Percentiles rank a stretch among this genome's conserved stretches.
phyloP scores from a whole-genome alignment of 2,888 invertebrate genomes.

The Piscicola geometra region DNA sequence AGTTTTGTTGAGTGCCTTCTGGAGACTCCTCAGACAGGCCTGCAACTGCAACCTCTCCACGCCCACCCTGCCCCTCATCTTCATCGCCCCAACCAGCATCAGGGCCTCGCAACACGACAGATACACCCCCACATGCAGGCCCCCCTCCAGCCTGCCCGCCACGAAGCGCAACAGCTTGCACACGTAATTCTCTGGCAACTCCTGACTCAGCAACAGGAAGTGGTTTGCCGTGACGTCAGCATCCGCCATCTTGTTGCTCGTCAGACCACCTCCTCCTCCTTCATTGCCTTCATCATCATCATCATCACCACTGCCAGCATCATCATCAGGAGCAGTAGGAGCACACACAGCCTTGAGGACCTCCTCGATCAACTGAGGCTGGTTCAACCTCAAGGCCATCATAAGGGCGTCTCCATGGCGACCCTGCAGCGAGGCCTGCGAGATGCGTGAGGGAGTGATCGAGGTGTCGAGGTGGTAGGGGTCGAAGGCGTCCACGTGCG shows the following conservation, averaged over 20 bases:
- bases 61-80: conserved; percentile 59
- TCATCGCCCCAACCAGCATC: conserved; percentile 64
- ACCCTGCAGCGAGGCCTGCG: conserved; percentile 46
- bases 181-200: conserved; percentile 70
- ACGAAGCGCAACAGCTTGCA: conserved; percentile 70
- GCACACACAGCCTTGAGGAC: conserved; percentile 70
- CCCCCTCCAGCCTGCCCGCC: conserved; percentile 68
- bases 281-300: conserved; percentile 21
- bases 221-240: not conserved
- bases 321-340: not conserved
- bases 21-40: conserved; percentile 71
- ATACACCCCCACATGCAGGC: conserved; percentile 82
- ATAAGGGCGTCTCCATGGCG: conserved; percentile 66
- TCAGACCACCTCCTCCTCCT: not conserved
- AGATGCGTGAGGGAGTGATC: conserved; percentile 57
- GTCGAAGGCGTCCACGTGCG: conserved; percentile 70
- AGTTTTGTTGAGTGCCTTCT: conserved; percentile 60
- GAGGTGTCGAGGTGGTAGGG: conserved; percentile 81
- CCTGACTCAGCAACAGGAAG: conserved; percentile 60
- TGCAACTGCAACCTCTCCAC: conserved; percentile 66
- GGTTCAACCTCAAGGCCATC: conserved; percentile 79
- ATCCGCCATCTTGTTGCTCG: not conserved
- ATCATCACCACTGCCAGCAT: not conserved
- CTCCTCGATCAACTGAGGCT: conserved; percentile 69
- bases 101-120: conserved; percentile 70